Evolutionary conservation across 1,140 invertebrate genomes (phyloP), one percentile per base, ranked within the genome.

Genomic region (Zeugodacus cucurbitae): DNA sequence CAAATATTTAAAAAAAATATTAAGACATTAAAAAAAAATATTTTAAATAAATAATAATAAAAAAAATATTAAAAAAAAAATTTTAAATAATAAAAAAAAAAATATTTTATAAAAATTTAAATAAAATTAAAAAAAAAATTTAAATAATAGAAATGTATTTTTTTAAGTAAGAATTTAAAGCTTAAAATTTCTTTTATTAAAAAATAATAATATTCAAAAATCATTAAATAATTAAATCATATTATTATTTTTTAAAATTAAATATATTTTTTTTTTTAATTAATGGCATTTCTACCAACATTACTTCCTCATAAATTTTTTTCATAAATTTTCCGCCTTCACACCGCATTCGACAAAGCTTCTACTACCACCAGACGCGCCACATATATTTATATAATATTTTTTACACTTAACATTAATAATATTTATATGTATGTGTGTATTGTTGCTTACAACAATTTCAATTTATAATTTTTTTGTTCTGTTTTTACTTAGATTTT

Each of bases 341-440:
- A 1, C 17, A 10, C 1, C 64, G 67, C 67, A 74, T 74, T 74
- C 41, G 17, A 3, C 62, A 67, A 67, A 32, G 8, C 11, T 10
- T 62, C n/a, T 34, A 17, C 29, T 29, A 67, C 62, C 62, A 17
- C 11, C 32, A 22, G 20, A 8, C 20, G 67, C 67, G 34, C 7
- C 11, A 26, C n/a, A 20, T 29, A 11, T 82, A 7, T 34, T 17
- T 11, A 32, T 70, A 48, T n/a, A 26, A 74, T 29, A 37, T 48
- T 82, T 48, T 82, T 82, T 82, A 82, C 41, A 82, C 74, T 82
- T 74, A 82, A 82, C 5, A 7, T 70, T 70, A 41, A 22, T 48
- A n/a, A 4, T 26, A 62, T 26, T 17, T 17, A 54, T 54, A 54
- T 20, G 3, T 62, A 62, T 62, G 22, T 62, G 10, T 62, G 58